phyloP scores from a whole-genome alignment of 2,888 invertebrate genomes.

The Drosophila parthenogenetica region DNA sequence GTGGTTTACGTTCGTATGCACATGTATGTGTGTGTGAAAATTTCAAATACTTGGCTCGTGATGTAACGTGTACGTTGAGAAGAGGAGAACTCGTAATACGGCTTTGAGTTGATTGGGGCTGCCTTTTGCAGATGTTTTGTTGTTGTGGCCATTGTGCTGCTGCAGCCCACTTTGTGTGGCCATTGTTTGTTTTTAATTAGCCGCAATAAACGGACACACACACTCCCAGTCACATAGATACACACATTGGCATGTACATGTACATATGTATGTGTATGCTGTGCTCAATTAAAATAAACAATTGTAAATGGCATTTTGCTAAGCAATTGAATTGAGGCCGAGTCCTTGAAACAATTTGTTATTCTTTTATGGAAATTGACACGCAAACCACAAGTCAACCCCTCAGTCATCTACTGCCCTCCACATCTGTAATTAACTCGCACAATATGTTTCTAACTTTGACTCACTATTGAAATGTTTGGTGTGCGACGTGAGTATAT shows the following conservation, averaged over 20 bases:
- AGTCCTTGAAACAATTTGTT: slow-evolving; percentile 78
- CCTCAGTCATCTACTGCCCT: background rate
- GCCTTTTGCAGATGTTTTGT: slow-evolving; percentile 46
- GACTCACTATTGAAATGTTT: slow-evolving; percentile 66
- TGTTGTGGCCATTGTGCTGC: slow-evolving; percentile 61
- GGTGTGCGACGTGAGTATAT: slow-evolving; percentile 3
- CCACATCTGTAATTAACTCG: slow-evolving; percentile 69
- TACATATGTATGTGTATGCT: slow-evolving; percentile 50
- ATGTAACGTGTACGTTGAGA: slow-evolving; percentile 21
- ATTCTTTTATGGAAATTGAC: slow-evolving; percentile 55
- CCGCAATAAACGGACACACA: slow-evolving; percentile 72
- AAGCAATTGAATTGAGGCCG: slow-evolving; percentile 74
- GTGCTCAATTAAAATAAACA: slow-evolving; percentile 77
- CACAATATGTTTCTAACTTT: slow-evolving; percentile 68
- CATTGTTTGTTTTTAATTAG: slow-evolving; percentile 83
- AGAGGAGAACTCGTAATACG: slow-evolving; percentile 44
- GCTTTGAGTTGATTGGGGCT: slow-evolving; percentile 71
- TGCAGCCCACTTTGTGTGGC: slow-evolving; percentile 74
- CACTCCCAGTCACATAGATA: slow-evolving; percentile 29
- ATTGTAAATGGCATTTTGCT: slow-evolving; percentile 75
- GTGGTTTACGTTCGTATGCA: slow-evolving; percentile 19
- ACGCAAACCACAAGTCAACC: slow-evolving; percentile 1
- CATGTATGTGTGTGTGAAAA: slow-evolving; percentile 23
- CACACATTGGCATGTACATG: slow-evolving; percentile 19
- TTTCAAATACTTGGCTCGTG: slow-evolving; percentile 41